Conservation (phyloP, 2,888 invertebrate genomes). For the Quadroppia sp. region DNA sequence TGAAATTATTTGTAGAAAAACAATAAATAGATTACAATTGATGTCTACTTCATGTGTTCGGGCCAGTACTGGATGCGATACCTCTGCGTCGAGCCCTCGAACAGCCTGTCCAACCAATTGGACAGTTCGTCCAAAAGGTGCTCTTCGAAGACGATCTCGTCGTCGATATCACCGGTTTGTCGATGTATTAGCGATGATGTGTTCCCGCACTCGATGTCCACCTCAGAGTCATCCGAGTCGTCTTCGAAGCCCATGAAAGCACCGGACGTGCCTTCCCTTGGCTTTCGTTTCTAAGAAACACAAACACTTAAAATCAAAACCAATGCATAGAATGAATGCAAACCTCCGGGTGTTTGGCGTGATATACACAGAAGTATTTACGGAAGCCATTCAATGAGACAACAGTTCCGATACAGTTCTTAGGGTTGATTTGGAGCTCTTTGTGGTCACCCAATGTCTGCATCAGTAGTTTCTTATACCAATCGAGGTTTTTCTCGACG, state of each 20-base stretch:
- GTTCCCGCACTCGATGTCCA: conserved; percentile 54
- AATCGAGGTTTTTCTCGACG: conserved; percentile 83
- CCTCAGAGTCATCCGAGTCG: conserved; percentile 53
- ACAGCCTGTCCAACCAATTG: conserved; percentile 93
- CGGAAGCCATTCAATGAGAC: conserved; percentile 91
- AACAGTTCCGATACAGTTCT: conserved; percentile 89
- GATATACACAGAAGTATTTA: conserved; percentile 98
- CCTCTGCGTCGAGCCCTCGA: conserved; percentile 91
- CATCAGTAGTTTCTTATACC: conserved; percentile 87
- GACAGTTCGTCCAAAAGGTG: conserved; percentile 84
- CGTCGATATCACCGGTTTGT: conserved; percentile 39
- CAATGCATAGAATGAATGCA: neutral
- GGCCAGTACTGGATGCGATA: conserved; percentile 98
- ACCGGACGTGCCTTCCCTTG: conserved; percentile 54
- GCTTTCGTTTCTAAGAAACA: conserved; percentile 6
- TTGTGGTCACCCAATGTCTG: conserved; percentile 76
- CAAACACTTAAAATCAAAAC: neutral
- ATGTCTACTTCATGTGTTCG: conserved; percentile 49
- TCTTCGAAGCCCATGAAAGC: conserved; percentile 80
- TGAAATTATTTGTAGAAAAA: too few relatives aligned
- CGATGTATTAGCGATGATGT: conserved; percentile 39
- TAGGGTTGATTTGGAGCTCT: conserved; percentile 83
- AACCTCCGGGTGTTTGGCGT: conserved; percentile 83
- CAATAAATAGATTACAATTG: too few relatives aligned
- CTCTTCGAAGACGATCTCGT: conserved; percentile 61